Conservation (phyloP, 2,888 invertebrate species). For the Mythimna lalbum region DNA sequence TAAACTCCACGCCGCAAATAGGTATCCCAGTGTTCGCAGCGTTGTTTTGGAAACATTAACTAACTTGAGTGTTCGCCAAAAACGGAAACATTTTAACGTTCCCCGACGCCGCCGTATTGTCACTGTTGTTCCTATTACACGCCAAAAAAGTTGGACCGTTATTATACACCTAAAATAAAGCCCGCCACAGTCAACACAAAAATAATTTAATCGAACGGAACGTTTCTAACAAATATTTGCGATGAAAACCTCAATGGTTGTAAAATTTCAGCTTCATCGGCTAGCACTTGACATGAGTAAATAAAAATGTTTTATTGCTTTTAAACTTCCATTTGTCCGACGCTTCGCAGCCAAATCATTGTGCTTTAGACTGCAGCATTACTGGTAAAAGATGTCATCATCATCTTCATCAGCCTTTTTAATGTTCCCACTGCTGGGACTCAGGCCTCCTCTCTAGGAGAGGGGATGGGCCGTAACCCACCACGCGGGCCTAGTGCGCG, state of each 20-base stretch:
- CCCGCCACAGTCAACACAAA: constrained; percentile 67
- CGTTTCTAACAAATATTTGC: constrained; percentile 75
- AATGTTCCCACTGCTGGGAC: too few relatives aligned
- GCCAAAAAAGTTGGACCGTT: constrained; percentile 78
- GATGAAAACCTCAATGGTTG: constrained; percentile 75
- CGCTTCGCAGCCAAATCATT: constrained; percentile 67
- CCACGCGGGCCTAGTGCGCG: too few relatives aligned
- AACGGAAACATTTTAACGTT: constrained; percentile 87
- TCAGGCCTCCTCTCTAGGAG: too few relatives aligned
- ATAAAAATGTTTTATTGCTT: constrained; percentile 79
- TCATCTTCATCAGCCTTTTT: too few relatives aligned
- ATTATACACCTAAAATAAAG: constrained; percentile 65
- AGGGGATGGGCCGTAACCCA: too few relatives aligned
- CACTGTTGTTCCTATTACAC: constrained; percentile 79
- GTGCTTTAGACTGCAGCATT: constrained; percentile 62
- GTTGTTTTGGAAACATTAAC: constrained; percentile 89
- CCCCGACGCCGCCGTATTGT: constrained; percentile 79
- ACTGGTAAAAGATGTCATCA: too few relatives aligned
- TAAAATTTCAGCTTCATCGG: constrained; percentile 76
- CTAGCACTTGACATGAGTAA: constrained; percentile 74
- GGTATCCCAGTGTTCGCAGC: constrained; percentile 77
- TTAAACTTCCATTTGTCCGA: constrained; percentile 71
- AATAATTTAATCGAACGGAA: constrained; percentile 72
- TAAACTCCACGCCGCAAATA: constrained; percentile 78
- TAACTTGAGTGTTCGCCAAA: constrained; percentile 89